Base-by-base conservation (phyloP, 2,888 invertebrate genomes). In the Nephrocerus scutellatus region DNA sequence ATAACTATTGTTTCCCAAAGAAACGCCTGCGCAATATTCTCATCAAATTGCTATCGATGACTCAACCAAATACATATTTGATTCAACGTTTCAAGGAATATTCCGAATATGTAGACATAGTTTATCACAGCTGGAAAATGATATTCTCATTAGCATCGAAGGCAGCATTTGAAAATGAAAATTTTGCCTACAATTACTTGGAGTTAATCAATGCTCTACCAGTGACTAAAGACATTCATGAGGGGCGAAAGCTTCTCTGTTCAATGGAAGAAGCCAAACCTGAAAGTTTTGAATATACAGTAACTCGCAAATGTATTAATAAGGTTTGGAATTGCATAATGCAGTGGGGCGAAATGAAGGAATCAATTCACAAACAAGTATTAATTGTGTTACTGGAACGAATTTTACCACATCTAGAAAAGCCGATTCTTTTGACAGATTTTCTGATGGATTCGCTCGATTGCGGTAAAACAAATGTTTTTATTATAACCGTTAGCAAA, bases 391-490 rank as follows among this genome's bases (percentile, higher is more conserved):
- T 96, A 9, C 76, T 92, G 34, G 90, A 92, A 62, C 75, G 83
- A 37, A 77, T 92, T 18, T 74, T 95, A 71, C 79, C 82, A 13
- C 77, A 87, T 64, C 73, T 95, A 50, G 76, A 79, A 24, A 81
- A 82, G 54, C 92, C 95, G 8, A 73, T 90, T 37, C 71, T 86
- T 44, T 74, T 93, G 52, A 89, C 91, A 3, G 95, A 95, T 63
- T 92, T 92, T 70, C 74, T 96, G 15, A 87, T 91, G 74, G 84
- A 89, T 57, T 88, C 90, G 2, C 77, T 92, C 48, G 85, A 90
- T 59, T 75, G 82, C 30, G 85, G 84, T 80, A 60, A 59, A n/a
- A n/a, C n/a, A n/a, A n/a, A n/a, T n/a, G n/a, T n/a, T n/a, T n/a
- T n/a, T n/a, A n/a, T n/a, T n/a, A n/a, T n/a, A n/a, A n/a, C n/a